A percentile compares a stretch with the other conserved stretches of the same genome.
Conservation (phyloP, 2,113 vertebrate species). For the Laterallus jamaicensis region DNA sequence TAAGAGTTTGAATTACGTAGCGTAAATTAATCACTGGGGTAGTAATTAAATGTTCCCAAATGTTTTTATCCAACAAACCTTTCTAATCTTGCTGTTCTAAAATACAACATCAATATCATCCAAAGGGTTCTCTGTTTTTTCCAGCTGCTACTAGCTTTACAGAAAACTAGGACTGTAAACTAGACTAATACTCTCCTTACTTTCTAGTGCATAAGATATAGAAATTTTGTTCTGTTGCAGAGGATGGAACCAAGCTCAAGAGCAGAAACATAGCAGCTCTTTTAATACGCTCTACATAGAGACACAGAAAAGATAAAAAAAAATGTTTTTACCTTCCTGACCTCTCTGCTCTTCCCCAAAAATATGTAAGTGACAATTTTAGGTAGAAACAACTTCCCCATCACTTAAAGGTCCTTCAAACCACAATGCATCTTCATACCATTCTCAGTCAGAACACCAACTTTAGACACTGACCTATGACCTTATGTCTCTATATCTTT, state of each 20-base stretch:
- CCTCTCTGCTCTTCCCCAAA: constrained; percentile 10
- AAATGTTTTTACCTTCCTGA: not conserved
- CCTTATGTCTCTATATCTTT: not conserved
- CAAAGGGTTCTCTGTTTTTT: not conserved
- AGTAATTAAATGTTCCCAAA: not conserved
- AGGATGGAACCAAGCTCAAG: not conserved
- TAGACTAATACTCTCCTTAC: not conserved
- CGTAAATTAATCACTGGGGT: not conserved
- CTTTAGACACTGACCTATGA: not conserved
- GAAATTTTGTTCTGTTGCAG: not conserved
- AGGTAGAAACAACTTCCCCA: not conserved
- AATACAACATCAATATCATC: not conserved
- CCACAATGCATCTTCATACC: not conserved
- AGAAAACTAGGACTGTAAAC: not conserved
- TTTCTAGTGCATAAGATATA: not conserved
- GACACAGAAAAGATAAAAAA: not conserved
- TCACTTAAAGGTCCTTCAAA: not conserved
- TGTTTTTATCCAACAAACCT: not conserved
- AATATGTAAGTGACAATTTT: not conserved
- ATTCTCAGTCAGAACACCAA: not conserved
- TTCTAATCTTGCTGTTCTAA: not conserved
- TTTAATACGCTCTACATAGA: not conserved
- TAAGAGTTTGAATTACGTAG: not conserved
- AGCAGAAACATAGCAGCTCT: not conserved
- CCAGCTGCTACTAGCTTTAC: not conserved